These are phyloP conservation scores for Gari tellinella DNA, from an alignment of 2,888 invertebrate species.

Conservation along the genomic window DNA sequence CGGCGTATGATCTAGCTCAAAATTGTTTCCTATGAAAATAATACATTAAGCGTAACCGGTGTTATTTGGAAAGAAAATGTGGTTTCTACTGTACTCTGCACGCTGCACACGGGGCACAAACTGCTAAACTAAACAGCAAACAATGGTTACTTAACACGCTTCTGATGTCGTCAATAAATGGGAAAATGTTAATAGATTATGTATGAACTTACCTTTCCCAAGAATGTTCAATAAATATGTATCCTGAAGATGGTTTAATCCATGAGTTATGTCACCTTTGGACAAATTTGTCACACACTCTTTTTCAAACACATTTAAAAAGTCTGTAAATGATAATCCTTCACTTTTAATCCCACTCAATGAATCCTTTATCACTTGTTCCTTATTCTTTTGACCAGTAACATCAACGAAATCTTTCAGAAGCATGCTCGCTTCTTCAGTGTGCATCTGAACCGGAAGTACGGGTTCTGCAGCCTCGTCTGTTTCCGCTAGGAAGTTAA, in stretches of 20 bases:
- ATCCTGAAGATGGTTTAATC: constrained; percentile 45
- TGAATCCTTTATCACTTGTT: constrained; percentile 17
- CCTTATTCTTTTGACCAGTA: constrained; percentile 56
- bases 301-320: constrained; percentile 55
- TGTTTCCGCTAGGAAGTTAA: constrained; percentile 91
- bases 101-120: no score
- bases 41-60: no score
- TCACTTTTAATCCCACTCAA: constrained; percentile 22
- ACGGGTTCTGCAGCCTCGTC: constrained; percentile 79
- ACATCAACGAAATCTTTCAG: constrained; percentile 43
- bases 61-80: no score
- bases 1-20: no score
- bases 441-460: constrained; percentile 71
- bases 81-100: no score
- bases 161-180: no score
- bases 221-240: constrained; percentile 47
- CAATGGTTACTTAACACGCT: no score
- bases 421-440: constrained; percentile 68
- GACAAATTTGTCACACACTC: constrained; percentile 40
- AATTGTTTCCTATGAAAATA: no score
- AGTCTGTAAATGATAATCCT: constrained; percentile 45
- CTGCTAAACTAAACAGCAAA: no score
- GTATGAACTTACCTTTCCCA: constrained; percentile 36
- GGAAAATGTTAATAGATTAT: no score
- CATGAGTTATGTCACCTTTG: constrained; percentile 37